Evolutionary conservation across 1,140 invertebrate genomes (phyloP), one percentile per base, ranked within the genome.

Genomic region (Caenorhabditis brenneri): DNA sequence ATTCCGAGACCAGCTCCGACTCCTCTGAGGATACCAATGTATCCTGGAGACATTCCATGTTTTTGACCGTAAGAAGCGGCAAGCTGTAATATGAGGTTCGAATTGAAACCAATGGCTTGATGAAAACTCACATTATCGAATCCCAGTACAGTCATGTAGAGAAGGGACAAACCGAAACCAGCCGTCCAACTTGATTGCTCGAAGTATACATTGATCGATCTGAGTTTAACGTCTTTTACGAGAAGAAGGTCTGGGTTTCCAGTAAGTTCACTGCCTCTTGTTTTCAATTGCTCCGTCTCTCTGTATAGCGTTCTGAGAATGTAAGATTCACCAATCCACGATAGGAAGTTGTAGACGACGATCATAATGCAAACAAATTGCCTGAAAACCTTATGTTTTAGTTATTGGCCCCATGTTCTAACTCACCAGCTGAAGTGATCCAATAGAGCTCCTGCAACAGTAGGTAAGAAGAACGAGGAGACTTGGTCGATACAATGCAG

Each of bases 111-210:
- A 82, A 19, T n/a, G n/a, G n/a, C n/a, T 80, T 0, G 9, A 22
- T 6, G 5, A 65, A 55, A 22, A 55, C 86, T 78, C 74, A 88
- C 88, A 31, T 88, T 88, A 82, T 88, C 88, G 49, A 88, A 88
- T 22, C 88, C 88, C 3, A 88, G 82, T 27, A 88, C 88, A 15
- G 88, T 88, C 84, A 88, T 86, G 80, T 88, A 88, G 15, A 88
- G 87, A 0, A 88, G 81, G 24, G 88, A 79, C 27, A 88, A 74
- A 15, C 87, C 87, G 51, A 88, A 85, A 6, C 81, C 87, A 10
- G 88, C 85, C 5, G 83, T 51, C 55, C 87, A 89, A 27, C 83
- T 85, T 0, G 27, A 80, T 33, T 88, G 86, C 19, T 53, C n/a
- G 48, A 69, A 88, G 69, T 87, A 88, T 15, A 48, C 16, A 2